Evolutionary conservation across 2,888 invertebrate genomes (phyloP).

Genomic region (Linyphia triangularis): DNA sequence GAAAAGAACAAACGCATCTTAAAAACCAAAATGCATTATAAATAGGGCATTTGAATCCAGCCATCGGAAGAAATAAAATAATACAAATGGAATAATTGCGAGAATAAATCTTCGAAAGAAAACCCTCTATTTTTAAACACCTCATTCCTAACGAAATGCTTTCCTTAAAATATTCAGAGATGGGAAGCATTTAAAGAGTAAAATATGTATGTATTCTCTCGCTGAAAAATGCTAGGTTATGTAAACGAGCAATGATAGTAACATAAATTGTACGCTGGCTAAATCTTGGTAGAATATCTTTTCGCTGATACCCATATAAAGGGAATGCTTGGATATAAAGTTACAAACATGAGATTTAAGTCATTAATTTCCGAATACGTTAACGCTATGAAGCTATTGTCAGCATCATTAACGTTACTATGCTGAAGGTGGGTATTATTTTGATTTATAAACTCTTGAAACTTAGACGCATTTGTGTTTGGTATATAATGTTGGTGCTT

Average conservation of each 20-base stretch:
- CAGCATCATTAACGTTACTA: not conserved
- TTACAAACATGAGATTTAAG: not conserved
- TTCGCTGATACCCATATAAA: not conserved
- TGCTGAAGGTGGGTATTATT: not conserved
- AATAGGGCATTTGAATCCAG: not conserved
- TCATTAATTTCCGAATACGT: not conserved
- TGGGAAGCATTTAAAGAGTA: constrained; percentile 20
- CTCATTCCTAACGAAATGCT: not conserved
- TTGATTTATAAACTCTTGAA: not conserved
- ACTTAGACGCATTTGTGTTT: too few relatives aligned
- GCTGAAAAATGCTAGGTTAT: constrained; percentile 23
- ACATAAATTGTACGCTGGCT: constrained; percentile 2
- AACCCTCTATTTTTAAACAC: not conserved
- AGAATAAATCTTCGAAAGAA: not conserved
- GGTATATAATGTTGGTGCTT: too few relatives aligned
- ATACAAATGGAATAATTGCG: not conserved
- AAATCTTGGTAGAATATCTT: constrained; percentile 22
- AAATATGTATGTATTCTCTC: constrained; percentile 58
- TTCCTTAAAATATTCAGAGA: constrained; percentile 20
- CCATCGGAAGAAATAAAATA: not conserved
- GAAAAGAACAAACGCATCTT: not conserved
- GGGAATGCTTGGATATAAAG: not conserved
- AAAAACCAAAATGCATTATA: not conserved
- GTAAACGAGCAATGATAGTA: constrained; percentile 35
- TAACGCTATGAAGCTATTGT: not conserved